Conservation (phyloP, 2,113 vertebrate genomes). For the Antennarius striatus region DNA sequence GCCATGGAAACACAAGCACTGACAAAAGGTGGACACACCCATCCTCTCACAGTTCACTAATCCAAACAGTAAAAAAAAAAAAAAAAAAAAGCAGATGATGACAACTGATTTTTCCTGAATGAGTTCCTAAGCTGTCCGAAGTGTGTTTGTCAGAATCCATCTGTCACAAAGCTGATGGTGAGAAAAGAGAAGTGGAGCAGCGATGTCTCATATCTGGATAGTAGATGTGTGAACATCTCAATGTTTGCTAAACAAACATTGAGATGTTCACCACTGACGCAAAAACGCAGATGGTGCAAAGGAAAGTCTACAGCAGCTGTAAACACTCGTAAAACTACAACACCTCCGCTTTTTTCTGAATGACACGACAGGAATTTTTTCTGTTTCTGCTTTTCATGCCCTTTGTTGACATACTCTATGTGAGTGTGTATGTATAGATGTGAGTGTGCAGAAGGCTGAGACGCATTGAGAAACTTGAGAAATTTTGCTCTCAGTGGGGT, state of each 20-base stretch:
- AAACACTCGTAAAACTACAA: background rate
- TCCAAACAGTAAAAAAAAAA: too few species aligned
- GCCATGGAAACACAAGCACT: too few species aligned
- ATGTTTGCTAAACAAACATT: constrained; percentile 33
- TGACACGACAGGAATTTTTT: background rate
- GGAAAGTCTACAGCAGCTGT: background rate
- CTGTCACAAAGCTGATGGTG: too few species aligned
- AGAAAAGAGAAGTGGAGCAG: too few species aligned
- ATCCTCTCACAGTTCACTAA: too few species aligned
- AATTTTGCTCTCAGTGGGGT: constrained; percentile 63
- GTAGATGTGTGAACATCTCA: background rate
- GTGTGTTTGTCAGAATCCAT: too few species aligned
- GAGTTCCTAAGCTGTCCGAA: too few species aligned
- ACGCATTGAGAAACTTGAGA: constrained; percentile 77
- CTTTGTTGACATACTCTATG: background rate
- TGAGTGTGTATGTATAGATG: constrained; percentile 16
- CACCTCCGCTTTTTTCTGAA: background rate
- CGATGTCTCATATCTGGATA: too few species aligned
- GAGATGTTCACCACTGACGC: constrained; percentile 10
- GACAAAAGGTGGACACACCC: too few species aligned
- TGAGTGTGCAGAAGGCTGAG: constrained; percentile 6
- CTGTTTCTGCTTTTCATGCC: background rate
- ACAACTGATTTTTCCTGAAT: too few species aligned
- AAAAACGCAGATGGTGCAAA: constrained; percentile 13
- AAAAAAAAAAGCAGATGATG: too few species aligned